Conservation (phyloP, 2,797 vertebrate genomes). For the Falco biarmicus region DNA sequence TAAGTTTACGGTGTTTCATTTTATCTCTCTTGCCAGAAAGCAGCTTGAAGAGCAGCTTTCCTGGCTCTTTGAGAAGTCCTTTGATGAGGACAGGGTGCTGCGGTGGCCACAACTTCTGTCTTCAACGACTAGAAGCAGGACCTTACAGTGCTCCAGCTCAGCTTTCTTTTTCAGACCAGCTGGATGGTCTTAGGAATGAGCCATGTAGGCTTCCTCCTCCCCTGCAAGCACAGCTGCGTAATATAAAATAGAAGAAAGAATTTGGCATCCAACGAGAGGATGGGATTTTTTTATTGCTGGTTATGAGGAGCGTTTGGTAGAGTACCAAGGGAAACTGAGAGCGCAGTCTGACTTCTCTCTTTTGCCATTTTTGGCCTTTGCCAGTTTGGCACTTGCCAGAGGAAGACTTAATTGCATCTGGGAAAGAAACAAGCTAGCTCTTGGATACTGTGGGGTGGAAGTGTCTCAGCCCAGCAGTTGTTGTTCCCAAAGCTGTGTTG, state of each 20-base stretch:
- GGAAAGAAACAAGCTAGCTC: constrained; percentile 6
- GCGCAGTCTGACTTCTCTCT: neutral
- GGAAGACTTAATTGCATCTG: constrained; percentile 43
- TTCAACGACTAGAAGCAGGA: neutral
- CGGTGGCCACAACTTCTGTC: neutral
- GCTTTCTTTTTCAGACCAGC: neutral
- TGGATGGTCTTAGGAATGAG: neutral
- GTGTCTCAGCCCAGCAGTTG: neutral
- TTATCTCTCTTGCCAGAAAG: neutral
- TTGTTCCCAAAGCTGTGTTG: neutral
- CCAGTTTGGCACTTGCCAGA: constrained; percentile 4
- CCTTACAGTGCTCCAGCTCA: neutral
- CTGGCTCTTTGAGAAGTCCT: neutral
- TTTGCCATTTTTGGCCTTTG: constrained; percentile 6
- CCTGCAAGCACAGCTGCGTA: constrained; percentile 22
- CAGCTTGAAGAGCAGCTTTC: neutral
- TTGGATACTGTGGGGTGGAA: neutral
- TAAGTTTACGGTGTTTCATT: neutral
- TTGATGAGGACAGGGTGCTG: neutral
- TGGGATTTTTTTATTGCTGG: neutral
- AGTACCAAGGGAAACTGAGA: constrained; percentile 21
- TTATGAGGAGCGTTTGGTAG: constrained; percentile 22
- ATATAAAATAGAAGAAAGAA: constrained; percentile 4
- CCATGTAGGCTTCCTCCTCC: neutral
- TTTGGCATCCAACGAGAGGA: neutral